These are phyloP conservation scores for Artemia sp. DNA, from an alignment of 2,888 invertebrate genomes.

Conservation along the genomic window DNA sequence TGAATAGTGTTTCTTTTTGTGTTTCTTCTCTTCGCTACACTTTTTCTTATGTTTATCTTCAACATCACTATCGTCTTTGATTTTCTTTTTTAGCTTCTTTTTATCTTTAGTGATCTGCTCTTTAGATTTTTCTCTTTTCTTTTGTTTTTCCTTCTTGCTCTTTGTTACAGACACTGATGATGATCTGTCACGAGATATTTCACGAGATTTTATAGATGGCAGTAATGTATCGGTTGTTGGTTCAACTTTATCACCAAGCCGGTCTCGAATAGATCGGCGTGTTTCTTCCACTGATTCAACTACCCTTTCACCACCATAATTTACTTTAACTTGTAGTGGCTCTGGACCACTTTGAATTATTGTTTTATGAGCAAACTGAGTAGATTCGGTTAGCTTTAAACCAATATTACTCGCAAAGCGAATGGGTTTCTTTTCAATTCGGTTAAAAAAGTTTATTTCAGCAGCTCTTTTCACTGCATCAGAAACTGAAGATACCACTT, in stretches of 20 bases:
- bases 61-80: not conserved
- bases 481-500: not conserved
- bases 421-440: conserved; percentile 1
- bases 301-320: not conserved
- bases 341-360: not conserved
- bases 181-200: not conserved
- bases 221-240: not conserved
- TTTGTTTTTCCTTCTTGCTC: not conserved
- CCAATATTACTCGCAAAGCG: conserved; percentile 4
- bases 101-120: not conserved
- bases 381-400: not conserved
- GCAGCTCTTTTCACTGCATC: conserved; percentile 5
- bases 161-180: not conserved
- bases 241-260: conserved; percentile 21
- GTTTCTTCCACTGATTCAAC: conserved; percentile 9
- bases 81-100: not conserved
- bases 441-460: not conserved
- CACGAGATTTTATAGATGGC: not conserved
- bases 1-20: not conserved
- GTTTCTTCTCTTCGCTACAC: not conserved
- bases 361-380: not conserved
- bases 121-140: not conserved
- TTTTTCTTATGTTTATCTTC: conserved; percentile 1
- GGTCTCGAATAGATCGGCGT: conserved; percentile 17
- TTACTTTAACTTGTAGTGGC: not conserved